phyloP scores from a whole-genome alignment of 2,888 invertebrate species.

The Barypeithes pellucidus region DNA sequence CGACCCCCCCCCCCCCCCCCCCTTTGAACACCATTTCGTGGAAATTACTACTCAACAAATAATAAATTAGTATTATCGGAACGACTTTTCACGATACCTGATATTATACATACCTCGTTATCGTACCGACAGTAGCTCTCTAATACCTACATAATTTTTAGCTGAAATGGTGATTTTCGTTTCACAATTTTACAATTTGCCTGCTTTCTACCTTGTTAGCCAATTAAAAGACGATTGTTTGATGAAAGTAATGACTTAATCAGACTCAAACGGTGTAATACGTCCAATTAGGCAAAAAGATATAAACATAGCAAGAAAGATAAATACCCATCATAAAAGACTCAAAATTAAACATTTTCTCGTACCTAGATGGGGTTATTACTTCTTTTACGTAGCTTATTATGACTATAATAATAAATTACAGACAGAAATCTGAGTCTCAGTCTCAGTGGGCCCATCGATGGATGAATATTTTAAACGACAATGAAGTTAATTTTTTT shows the following conservation, averaged over 20 bases:
- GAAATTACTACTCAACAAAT: no score
- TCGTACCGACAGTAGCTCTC: not conserved
- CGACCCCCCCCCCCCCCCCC: no score
- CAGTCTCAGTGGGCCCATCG: no score
- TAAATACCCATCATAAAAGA: not conserved
- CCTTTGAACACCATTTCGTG: no score
- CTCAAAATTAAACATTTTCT: not conserved
- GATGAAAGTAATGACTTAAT: slow-evolving; percentile 11
- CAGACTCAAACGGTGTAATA: not conserved
- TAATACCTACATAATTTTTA: not conserved
- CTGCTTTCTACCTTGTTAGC: slow-evolving; percentile 11
- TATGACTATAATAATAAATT: no score
- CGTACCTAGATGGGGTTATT: no score
- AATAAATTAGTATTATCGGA: no score
- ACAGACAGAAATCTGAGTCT: no score
- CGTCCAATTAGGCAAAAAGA: slow-evolving; percentile 4
- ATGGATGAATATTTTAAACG: no score
- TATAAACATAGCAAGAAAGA: not conserved
- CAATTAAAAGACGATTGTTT: slow-evolving; percentile 4
- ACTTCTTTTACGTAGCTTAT: no score
- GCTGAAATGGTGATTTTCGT: not conserved
- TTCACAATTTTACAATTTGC: slow-evolving; percentile 7
- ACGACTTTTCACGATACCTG: no score
- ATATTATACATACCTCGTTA: not conserved
- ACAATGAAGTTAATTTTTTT: no score